These are phyloP conservation scores for Oreochromis tanganicae DNA, from an alignment of 2,113 vertebrate genomes.

Conservation along the genomic window DNA sequence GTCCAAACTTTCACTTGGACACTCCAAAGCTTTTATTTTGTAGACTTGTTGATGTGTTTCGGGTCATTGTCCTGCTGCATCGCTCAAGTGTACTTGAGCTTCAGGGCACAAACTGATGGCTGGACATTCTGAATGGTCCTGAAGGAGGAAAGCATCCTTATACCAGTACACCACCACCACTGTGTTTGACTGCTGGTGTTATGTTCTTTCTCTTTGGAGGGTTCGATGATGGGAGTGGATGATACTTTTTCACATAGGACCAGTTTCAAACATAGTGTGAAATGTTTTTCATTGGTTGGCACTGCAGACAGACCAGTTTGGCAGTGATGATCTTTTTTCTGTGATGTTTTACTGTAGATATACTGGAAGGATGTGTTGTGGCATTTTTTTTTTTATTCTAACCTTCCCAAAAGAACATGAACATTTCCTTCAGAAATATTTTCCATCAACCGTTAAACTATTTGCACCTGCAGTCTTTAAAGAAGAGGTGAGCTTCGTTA, in stretches of 20 bases:
- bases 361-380: background rate
- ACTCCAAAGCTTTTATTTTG: background rate
- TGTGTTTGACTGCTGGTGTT: background rate
- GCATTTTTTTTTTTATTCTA: background rate
- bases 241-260: background rate
- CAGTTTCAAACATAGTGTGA: background rate
- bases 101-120: background rate
- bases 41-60: rapidly evolving
- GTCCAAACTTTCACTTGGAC: rapidly evolving
- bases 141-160: background rate
- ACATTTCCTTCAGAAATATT: background rate
- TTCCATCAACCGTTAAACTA: rapidly evolving
- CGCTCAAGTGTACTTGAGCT: background rate
- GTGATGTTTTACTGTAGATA: rapidly evolving
- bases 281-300: too few relatives aligned
- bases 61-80: rapidly evolving
- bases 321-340: background rate
- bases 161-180: background rate
- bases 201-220: background rate
- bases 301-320: background rate
- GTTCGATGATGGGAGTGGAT: background rate
- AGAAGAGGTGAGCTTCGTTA: background rate
- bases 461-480: background rate
- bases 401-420: background rate
- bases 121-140: background rate